phyloP scores from a whole-genome alignment of 2,888 invertebrate genomes.

The Anorthoa munda region DNA sequence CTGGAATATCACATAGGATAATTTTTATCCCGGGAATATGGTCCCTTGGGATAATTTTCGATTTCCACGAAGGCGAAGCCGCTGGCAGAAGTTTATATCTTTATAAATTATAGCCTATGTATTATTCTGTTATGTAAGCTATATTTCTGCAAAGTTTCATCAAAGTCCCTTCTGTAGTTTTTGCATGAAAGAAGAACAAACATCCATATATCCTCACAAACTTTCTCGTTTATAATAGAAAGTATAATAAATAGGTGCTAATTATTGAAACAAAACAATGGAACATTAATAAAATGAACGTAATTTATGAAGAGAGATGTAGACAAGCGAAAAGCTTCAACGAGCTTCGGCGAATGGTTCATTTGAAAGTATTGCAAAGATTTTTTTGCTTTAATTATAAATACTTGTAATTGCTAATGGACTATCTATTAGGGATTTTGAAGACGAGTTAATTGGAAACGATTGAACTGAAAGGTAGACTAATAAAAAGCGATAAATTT shows the following conservation, averaged over 20 bases:
- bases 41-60: no score
- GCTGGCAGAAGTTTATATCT: no score
- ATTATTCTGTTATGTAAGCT: no score
- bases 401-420: conserved; percentile 50
- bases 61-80: no score
- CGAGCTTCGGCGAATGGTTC: conserved; percentile 8
- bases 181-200: no score
- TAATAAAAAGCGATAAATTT: conserved; percentile 17
- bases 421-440: conserved; percentile 44
- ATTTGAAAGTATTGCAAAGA: conserved; percentile 26
- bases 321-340: conserved; percentile 22
- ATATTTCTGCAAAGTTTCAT: no score
- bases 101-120: no score
- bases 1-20: no score
- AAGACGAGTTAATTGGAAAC: conserved; percentile 24
- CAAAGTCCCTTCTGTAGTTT: no score
- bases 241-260: conserved; percentile 7
- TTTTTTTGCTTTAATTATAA: conserved; percentile 37
- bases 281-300: conserved; percentile 23
- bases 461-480: conserved; percentile 10
- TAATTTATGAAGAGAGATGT: conserved; percentile 25
- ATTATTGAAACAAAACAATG: conserved; percentile 29
- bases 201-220: no score
- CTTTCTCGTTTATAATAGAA: no score
- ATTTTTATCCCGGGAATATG: no score